These are phyloP conservation scores for Maniola jurtina DNA, from an alignment of 1,140 invertebrate species.

Conservation along the genomic window DNA sequence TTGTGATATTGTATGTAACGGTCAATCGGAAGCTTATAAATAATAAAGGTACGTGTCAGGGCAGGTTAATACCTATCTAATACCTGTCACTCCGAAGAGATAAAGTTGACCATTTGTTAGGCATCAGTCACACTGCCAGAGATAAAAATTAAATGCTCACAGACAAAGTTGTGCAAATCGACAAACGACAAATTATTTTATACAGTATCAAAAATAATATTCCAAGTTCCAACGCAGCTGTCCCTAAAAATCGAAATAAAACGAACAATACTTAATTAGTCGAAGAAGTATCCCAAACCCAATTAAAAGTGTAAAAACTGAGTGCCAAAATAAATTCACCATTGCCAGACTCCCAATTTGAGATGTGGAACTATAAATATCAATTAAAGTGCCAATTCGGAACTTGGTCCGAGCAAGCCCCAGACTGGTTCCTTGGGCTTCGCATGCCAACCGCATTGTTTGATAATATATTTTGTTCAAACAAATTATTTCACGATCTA, in stretches of 20 bases:
- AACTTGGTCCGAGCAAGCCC: neutral
- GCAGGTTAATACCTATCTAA: too few relatives aligned
- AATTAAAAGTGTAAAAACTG: slow-evolving; percentile 1
- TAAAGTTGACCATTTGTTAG: too few relatives aligned
- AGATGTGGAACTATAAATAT: slow-evolving; percentile 19
- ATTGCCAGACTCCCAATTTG: slow-evolving; percentile 1
- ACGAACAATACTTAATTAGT: slow-evolving; percentile 3
- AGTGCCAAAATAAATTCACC: slow-evolving; percentile 4
- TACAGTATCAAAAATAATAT: too few relatives aligned
- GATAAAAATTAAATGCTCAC: too few relatives aligned
- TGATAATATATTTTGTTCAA: neutral
- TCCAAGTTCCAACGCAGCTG: too few relatives aligned
- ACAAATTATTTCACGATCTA: neutral
- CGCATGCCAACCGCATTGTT: slow-evolving; percentile 7
- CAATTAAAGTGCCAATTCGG: slow-evolving; percentile 14
- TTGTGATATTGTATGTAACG: slow-evolving; percentile 46
- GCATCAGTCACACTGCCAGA: too few relatives aligned
- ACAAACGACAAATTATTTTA: too few relatives aligned
- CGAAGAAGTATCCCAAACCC: neutral
- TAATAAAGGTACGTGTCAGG: slow-evolving; percentile 23
- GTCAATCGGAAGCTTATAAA: slow-evolving; percentile 30
- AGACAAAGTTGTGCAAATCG: too few relatives aligned
- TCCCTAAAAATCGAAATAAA: neutral
- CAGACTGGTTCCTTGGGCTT: slow-evolving; percentile 9
- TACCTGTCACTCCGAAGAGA: too few relatives aligned